Percentiles rank a stretch among this genome's conserved stretches.
Evolutionary conservation across 2,888 invertebrate species (phyloP).

Genomic region (Phania funesta): DNA sequence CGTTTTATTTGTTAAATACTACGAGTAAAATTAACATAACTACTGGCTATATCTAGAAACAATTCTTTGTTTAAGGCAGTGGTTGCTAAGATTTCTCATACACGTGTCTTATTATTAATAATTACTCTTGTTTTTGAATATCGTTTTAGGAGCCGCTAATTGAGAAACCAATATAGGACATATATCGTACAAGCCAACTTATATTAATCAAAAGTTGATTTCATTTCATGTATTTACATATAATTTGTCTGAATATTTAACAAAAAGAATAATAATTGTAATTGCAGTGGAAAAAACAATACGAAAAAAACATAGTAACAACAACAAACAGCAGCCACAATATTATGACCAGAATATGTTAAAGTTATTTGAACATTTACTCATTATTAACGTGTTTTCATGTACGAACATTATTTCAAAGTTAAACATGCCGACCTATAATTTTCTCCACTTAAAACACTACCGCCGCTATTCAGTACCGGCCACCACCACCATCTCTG

Average conservation of each 20-base stretch:
- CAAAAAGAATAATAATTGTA: constrained; percentile 33
- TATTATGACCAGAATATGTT: constrained; percentile 65
- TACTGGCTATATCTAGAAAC: too few relatives aligned
- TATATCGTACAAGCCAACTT: too few relatives aligned
- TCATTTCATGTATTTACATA: constrained; percentile 29
- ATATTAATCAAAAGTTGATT: constrained; percentile 5
- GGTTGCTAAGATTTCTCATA: too few relatives aligned
- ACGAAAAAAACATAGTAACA: constrained; percentile 59
- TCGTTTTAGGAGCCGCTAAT: too few relatives aligned
- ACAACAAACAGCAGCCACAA: constrained; percentile 67
- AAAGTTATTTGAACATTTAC: constrained; percentile 72
- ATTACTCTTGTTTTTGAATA: too few relatives aligned
- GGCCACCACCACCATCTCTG: constrained; percentile 39
- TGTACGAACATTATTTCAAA: constrained; percentile 80
- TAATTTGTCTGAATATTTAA: constrained; percentile 35
- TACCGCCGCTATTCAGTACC: constrained; percentile 70
- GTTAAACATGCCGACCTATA: constrained; percentile 80
- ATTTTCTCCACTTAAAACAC: constrained; percentile 79
- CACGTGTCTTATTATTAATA: too few relatives aligned
- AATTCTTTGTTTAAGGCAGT: too few relatives aligned
- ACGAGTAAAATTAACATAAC: too few relatives aligned
- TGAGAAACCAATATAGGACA: too few relatives aligned
- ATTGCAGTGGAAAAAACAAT: constrained; percentile 55
- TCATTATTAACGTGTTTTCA: constrained; percentile 80
- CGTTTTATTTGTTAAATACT: neutral